Conservation (phyloP, 2,113 vertebrate genomes). For the Platichthys flesus region DNA sequence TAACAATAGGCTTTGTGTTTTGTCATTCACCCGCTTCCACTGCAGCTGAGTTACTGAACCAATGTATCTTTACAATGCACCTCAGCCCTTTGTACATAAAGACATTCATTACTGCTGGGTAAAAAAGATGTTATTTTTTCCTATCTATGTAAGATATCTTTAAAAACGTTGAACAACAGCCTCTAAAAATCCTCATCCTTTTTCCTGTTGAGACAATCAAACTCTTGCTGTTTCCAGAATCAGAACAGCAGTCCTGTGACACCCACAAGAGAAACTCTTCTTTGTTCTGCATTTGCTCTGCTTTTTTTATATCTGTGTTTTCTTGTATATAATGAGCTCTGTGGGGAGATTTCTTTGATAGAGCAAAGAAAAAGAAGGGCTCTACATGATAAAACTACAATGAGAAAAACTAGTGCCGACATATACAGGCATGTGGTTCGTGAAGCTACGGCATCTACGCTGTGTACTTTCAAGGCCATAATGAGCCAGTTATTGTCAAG, state of each 20-base stretch:
- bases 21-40: background rate
- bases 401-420: background rate
- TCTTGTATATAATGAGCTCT: slow-evolving; percentile 39
- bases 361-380: slow-evolving; percentile 4
- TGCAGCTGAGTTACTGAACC: background rate
- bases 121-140: background rate
- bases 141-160: background rate
- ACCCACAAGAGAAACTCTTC: background rate
- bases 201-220: background rate
- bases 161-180: background rate
- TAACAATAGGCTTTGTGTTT: slow-evolving; percentile 12
- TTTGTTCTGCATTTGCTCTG: slow-evolving; percentile 6
- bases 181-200: background rate
- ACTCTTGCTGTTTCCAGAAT: background rate
- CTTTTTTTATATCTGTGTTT: slow-evolving; percentile 15
- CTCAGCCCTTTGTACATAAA: background rate
- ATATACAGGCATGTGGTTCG: background rate
- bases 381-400: slow-evolving; percentile 26
- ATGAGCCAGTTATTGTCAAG: too few relatives aligned
- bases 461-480: background rate
- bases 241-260: slow-evolving; percentile 1
- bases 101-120: background rate
- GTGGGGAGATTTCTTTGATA: slow-evolving; percentile 32
- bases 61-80: background rate
- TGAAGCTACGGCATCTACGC: background rate